A percentile compares a stretch with the other conserved stretches of the same genome.
Conservation (phyloP, 2,888 invertebrate genomes). For the Pocota personata region DNA sequence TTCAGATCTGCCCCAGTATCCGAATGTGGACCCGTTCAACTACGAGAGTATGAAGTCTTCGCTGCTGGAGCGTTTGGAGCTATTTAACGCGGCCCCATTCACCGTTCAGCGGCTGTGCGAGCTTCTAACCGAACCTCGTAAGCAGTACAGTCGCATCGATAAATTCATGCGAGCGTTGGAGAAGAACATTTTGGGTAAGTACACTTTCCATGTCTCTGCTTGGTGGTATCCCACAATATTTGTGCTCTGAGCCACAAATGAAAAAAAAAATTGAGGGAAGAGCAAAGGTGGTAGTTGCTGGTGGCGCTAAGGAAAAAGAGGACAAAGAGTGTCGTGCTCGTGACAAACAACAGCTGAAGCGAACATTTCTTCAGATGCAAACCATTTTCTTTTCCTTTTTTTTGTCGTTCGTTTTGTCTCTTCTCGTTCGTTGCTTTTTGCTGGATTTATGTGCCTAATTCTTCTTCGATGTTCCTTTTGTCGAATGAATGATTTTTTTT, state of each 20-base stretch:
- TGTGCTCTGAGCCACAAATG: background rate
- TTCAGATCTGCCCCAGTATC: slow-evolving; percentile 91
- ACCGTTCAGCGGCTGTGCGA: slow-evolving; percentile 98
- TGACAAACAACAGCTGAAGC: slow-evolving; percentile 68
- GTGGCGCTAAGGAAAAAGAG: slow-evolving; percentile 30
- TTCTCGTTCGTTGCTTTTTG: slow-evolving; percentile 2
- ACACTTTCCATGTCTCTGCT: slow-evolving; percentile 31
- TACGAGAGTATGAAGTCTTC: slow-evolving; percentile 94
- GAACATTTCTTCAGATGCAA: slow-evolving; percentile 42
- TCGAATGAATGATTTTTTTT: slow-evolving; percentile 16
- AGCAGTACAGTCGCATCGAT: slow-evolving; percentile 97
- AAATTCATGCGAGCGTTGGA: slow-evolving; percentile 98
- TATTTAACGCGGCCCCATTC: slow-evolving; percentile 95
- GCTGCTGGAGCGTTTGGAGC: slow-evolving; percentile 91
- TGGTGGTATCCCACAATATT: slow-evolving; percentile 29
- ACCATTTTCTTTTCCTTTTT: slow-evolving; percentile 52
- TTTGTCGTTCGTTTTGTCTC: slow-evolving; percentile 16
- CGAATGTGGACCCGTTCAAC: slow-evolving; percentile 95
- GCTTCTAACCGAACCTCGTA: slow-evolving; percentile 93
- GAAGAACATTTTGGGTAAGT: slow-evolving; percentile 90
- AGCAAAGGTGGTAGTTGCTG: slow-evolving; percentile 26
- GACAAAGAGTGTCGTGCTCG: slow-evolving; percentile 36
- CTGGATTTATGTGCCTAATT: slow-evolving; percentile 37
- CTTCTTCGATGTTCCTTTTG: slow-evolving; percentile 15
- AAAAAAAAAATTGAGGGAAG: slow-evolving; percentile 41